A percentile compares a stretch with the other conserved stretches of the same genome.
Conservation (phyloP, 2,888 invertebrate species). For the Microctonus aethiopoides region DNA sequence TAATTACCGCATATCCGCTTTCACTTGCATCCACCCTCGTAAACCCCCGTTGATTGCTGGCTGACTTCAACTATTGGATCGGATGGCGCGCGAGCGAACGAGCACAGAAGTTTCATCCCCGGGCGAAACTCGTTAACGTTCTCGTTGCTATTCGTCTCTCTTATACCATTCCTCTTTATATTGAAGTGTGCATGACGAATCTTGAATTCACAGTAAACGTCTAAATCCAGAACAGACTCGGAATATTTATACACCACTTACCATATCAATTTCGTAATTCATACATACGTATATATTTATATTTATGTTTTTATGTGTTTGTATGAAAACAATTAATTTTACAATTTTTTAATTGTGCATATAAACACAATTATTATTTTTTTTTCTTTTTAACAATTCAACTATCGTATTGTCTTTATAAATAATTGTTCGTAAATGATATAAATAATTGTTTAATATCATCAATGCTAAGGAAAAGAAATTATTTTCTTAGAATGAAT, state of each 20-base stretch:
- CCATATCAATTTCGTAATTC: background rate
- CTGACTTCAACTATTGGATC: slow-evolving; percentile 32
- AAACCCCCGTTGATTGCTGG: slow-evolving; percentile 33
- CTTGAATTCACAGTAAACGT: background rate
- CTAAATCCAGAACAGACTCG: background rate
- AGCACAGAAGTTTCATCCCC: slow-evolving; percentile 29
- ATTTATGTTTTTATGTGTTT: background rate
- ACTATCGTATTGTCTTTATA: too few relatives aligned
- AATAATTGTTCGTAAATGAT: too few relatives aligned
- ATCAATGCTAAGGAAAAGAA: too few relatives aligned
- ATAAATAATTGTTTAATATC: too few relatives aligned
- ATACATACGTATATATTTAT: background rate
- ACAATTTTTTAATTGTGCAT: too few relatives aligned
- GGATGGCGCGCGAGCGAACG: slow-evolving; percentile 24
- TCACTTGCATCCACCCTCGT: slow-evolving; percentile 22
- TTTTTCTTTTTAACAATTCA: too few relatives aligned
- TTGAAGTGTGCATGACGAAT: slow-evolving; percentile 1
- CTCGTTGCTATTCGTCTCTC: slow-evolving; percentile 14
- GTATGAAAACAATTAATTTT: too few relatives aligned
- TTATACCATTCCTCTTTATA: background rate
- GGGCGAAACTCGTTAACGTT: slow-evolving; percentile 29
- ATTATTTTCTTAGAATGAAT: too few relatives aligned
- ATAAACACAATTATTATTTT: too few relatives aligned
- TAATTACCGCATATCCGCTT: slow-evolving; percentile 38
- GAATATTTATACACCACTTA: background rate